Percentiles rank a stretch among this genome's conserved stretches.
Evolutionary conservation across 1,140 invertebrate species (phyloP).

Genomic region (Brachionus rubens): DNA sequence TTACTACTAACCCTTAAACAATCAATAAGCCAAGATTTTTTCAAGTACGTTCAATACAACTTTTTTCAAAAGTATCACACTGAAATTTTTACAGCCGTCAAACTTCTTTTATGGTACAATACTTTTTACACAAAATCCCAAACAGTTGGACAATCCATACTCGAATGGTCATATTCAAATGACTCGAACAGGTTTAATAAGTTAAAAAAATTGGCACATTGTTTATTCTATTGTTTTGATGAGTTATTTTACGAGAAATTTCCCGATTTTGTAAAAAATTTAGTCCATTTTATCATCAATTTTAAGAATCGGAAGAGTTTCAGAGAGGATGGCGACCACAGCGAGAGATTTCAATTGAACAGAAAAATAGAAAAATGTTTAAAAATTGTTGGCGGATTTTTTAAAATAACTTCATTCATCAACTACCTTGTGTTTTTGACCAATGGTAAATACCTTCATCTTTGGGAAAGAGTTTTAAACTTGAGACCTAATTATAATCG

Average conservation of each 20-base stretch:
- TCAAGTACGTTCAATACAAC: conserved; percentile 14
- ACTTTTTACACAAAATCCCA: background rate
- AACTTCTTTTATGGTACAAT: conserved; percentile 23
- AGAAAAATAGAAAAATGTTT: background rate
- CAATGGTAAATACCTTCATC: conserved; percentile 22
- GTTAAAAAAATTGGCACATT: conserved; percentile 17
- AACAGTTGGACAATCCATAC: conserved; percentile 16
- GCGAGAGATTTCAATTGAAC: background rate
- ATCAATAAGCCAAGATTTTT: conserved; percentile 12
- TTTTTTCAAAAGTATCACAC: conserved; percentile 20
- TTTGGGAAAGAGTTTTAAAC: conserved; percentile 19
- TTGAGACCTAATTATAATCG: background rate
- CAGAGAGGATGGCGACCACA: background rate
- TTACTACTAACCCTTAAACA: conserved; percentile 9
- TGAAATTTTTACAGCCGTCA: conserved; percentile 11
- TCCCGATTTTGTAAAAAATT: background rate
- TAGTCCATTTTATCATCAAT: background rate
- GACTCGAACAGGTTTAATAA: background rate
- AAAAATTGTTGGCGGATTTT: conserved; percentile 7
- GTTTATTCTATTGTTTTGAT: conserved; percentile 34
- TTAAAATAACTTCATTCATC: background rate
- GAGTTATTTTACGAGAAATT: conserved; percentile 16
- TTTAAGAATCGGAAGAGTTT: background rate
- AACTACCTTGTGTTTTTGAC: conserved; percentile 16
- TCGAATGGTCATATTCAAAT: conserved; percentile 29